These are phyloP conservation scores for Epinotia bilunana DNA, from an alignment of 2,888 invertebrate genomes.

Conservation along the genomic window DNA sequence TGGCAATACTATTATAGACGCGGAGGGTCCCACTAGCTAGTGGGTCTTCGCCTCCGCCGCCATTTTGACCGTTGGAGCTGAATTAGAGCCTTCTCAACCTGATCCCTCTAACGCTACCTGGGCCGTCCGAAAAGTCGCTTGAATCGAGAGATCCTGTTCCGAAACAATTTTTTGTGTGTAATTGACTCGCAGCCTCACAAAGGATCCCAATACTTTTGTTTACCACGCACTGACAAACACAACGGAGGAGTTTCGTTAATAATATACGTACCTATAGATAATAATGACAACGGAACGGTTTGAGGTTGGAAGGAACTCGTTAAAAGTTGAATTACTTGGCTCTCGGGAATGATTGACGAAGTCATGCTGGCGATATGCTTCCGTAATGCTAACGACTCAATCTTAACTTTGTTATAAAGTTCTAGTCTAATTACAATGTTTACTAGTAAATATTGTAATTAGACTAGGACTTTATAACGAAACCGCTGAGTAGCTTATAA, in stretches of 20 bases:
- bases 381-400: slow-evolving; percentile 25
- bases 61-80: no score
- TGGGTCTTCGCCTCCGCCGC: no score
- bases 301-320: slow-evolving; percentile 47
- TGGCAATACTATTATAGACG: no score
- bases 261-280: slow-evolving; percentile 7
- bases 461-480: slow-evolving; percentile 6
- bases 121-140: neutral
- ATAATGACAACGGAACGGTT: slow-evolving; percentile 41
- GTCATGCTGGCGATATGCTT: slow-evolving; percentile 36
- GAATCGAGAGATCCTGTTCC: neutral
- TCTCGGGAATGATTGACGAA: slow-evolving; percentile 39
- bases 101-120: no score
- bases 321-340: slow-evolving; percentile 49
- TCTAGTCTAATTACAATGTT: no score
- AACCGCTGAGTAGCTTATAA: neutral
- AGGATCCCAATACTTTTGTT: neutral
- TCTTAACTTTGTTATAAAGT: slow-evolving; percentile 12
- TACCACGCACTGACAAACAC: neutral
- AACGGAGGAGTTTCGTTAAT: neutral
- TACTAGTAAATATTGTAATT: slow-evolving; percentile 3
- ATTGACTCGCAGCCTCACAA: neutral
- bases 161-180: neutral
- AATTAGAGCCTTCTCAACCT: no score
- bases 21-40: no score